These are phyloP conservation scores for Indicator maculatus DNA, from an alignment of 2,113 vertebrate species.

Conservation along the genomic window DNA sequence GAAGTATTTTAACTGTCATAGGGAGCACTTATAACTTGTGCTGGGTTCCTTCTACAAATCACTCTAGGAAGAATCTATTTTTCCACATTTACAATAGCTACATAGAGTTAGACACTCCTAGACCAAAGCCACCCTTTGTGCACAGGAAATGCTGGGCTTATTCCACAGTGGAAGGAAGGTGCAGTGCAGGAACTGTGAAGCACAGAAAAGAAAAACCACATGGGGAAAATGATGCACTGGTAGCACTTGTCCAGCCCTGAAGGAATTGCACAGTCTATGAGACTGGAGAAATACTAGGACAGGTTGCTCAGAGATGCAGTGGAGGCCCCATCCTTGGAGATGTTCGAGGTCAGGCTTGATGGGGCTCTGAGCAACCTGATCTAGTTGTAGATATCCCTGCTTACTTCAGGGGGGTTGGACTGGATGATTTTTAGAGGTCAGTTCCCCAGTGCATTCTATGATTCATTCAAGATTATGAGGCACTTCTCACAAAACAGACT, in stretches of 20 bases:
- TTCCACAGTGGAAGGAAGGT: not conserved
- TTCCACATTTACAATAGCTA: fast-evolving
- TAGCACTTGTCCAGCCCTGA: not conserved
- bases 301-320: too few species aligned
- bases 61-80: not conserved
- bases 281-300: too few species aligned
- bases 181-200: not conserved
- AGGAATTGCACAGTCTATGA: not conserved
- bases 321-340: too few species aligned
- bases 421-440: too few species aligned
- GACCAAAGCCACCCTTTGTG: not conserved
- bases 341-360: too few species aligned
- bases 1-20: not conserved
- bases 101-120: not conserved
- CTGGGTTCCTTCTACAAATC: not conserved
- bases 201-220: not conserved
- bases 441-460: too few species aligned
- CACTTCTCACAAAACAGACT: not conserved
- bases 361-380: too few species aligned
- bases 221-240: not conserved
- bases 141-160: not conserved
- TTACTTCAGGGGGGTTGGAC: too few species aligned
- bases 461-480: not conserved
- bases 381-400: too few species aligned
- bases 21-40: not conserved